phyloP scores from a whole-genome alignment of 1,140 invertebrate genomes.

The Aplysia californica region DNA sequence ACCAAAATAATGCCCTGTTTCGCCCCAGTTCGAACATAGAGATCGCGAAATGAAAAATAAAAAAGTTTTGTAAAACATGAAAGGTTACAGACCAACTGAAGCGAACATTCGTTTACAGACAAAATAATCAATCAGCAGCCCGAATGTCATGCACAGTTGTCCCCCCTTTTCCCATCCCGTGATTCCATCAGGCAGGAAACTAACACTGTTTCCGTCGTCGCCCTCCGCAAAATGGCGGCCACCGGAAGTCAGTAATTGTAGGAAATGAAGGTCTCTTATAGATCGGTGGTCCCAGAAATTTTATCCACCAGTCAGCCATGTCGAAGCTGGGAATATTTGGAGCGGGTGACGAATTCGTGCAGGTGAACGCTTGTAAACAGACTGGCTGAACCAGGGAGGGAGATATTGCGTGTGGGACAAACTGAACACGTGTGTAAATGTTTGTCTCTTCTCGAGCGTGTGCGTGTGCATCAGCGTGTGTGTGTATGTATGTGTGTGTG shows the following conservation, averaged over 20 bases:
- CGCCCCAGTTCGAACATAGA: too few relatives aligned
- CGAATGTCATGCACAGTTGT: not conserved
- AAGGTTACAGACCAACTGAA: too few relatives aligned
- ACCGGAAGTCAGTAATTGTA: conserved; percentile 8
- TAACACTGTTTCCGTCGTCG: not conserved
- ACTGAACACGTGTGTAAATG: not conserved
- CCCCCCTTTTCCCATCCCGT: not conserved
- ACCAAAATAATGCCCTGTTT: too few relatives aligned
- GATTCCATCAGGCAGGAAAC: conserved; percentile 5
- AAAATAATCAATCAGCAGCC: conserved; percentile 1
- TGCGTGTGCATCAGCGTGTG: too few relatives aligned
- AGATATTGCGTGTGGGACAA: not conserved
- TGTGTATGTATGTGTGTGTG: too few relatives aligned
- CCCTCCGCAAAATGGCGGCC: not conserved
- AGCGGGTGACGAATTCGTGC: not conserved
- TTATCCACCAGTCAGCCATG: too few relatives aligned
- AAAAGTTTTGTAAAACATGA: too few relatives aligned
- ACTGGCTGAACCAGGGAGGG: not conserved
- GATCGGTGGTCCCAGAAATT: too few relatives aligned
- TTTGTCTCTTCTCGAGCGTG: too few relatives aligned
- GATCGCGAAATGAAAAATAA: too few relatives aligned
- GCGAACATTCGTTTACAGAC: too few relatives aligned
- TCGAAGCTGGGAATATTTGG: too few relatives aligned
- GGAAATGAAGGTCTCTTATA: conserved; percentile 12
- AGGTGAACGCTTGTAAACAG: conserved; percentile 6